Conservation (phyloP, 1,140 invertebrate species). For the Conus betulinus region DNA sequence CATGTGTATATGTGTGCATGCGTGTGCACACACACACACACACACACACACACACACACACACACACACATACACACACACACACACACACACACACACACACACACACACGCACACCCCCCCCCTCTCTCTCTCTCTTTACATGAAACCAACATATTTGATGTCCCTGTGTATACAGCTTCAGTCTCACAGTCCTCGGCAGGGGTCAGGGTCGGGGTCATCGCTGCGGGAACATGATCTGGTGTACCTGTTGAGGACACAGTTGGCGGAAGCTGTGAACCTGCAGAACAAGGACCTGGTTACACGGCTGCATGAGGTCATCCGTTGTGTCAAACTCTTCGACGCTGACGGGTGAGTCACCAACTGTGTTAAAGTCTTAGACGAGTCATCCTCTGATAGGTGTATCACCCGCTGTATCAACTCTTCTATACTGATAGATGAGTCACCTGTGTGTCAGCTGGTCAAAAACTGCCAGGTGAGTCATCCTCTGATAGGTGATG, state of each 20-base stretch:
- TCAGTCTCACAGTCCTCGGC: conserved; percentile 51
- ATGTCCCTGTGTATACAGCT: conserved; percentile 23
- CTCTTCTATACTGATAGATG: no score
- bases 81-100: no score
- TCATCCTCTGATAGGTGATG: no score
- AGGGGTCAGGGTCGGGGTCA: conserved; percentile 43
- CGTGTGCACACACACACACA: background rate
- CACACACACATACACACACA: background rate
- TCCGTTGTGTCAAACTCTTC: conserved; percentile 87
- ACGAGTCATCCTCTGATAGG: no score
- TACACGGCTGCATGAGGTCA: conserved; percentile 91
- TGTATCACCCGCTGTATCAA: no score
- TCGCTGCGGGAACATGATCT: conserved; percentile 80
- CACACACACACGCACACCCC: no score
- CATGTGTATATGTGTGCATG: background rate
- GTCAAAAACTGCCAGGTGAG: no score
- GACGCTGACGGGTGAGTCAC: conserved; percentile 81
- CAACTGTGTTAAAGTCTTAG: no score
- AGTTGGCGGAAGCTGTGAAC: conserved; percentile 92
- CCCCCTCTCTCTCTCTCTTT: no score
- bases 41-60: background rate
- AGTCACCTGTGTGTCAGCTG: no score
- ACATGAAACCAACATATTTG: background rate
- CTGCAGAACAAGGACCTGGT: conserved; percentile 87
- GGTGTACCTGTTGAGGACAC: conserved; percentile 84